Evolutionary conservation across 1,140 invertebrate species (phyloP).

Genomic region (Mamestra configurata): DNA sequence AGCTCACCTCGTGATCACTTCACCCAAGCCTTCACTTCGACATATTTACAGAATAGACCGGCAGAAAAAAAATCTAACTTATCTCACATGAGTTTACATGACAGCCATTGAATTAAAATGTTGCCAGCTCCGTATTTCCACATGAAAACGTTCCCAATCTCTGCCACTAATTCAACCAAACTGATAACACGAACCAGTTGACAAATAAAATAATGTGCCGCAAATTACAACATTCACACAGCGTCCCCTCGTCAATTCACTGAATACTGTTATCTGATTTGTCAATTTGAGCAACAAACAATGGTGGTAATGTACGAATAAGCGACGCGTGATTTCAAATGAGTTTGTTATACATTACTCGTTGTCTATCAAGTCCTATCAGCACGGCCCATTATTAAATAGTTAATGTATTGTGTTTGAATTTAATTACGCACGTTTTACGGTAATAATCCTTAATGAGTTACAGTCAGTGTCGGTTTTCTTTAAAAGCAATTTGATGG

Average conservation of each 20-base stretch:
- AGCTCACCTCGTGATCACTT: too few species aligned
- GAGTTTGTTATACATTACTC: neutral
- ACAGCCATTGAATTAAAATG: neutral
- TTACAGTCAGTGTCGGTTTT: neutral
- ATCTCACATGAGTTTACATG: too few species aligned
- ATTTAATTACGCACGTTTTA: conserved; percentile 16
- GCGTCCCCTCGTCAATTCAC: conserved; percentile 31
- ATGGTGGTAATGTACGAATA: conserved; percentile 21
- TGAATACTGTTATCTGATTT: conserved; percentile 34
- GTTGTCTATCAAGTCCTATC: neutral
- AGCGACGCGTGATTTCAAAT: conserved; percentile 15
- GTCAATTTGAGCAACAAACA: conserved; percentile 31
- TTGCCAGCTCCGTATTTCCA: neutral
- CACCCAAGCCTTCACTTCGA: too few species aligned
- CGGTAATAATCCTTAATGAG: conserved; percentile 8
- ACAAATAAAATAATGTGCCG: conserved; percentile 23
- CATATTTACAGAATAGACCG: too few species aligned
- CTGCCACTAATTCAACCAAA: neutral
- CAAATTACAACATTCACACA: conserved; percentile 6
- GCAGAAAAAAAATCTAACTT: too few species aligned
- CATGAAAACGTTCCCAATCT: neutral
- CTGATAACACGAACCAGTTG: neutral
- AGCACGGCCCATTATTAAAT: neutral
- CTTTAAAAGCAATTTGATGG: neutral
- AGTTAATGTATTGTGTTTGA: neutral